A percentile compares a stretch with the other conserved stretches of the same genome.
These are phyloP conservation scores for Nephila pilipes DNA, from an alignment of 1,140 invertebrate genomes.

Conservation along the genomic window DNA sequence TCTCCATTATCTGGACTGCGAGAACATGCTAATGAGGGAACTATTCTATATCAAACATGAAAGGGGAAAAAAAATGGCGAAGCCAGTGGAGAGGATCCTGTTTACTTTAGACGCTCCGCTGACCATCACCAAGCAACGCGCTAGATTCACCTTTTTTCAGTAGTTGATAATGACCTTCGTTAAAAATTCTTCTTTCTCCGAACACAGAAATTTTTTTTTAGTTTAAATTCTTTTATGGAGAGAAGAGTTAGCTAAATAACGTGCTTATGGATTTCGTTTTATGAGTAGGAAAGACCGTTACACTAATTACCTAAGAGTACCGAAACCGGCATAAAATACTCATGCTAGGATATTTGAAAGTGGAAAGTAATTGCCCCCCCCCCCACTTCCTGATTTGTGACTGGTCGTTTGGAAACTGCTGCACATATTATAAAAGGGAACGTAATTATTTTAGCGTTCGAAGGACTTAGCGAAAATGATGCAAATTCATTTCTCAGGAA, in stretches of 20 bases:
- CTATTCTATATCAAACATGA: background rate
- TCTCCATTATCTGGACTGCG: background rate
- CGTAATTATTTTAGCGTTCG: too few relatives aligned
- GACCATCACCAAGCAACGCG: background rate
- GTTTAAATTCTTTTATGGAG: too few relatives aligned
- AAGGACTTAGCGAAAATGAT: too few relatives aligned
- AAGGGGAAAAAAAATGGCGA: background rate
- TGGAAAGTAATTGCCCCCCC: too few relatives aligned
- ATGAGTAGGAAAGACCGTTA: background rate
- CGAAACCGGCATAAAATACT: background rate
- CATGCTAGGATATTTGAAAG: too few relatives aligned
- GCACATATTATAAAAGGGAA: too few relatives aligned
- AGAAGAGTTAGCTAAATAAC: background rate
- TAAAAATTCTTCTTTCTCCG: background rate
- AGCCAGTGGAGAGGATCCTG: background rate
- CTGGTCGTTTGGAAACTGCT: too few relatives aligned
- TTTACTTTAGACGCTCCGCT: background rate
- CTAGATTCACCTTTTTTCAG: background rate
- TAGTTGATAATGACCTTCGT: slow-evolving; percentile 8
- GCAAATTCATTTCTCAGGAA: too few relatives aligned
- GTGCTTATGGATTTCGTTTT: background rate
- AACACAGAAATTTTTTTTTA: background rate
- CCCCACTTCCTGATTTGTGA: too few relatives aligned
- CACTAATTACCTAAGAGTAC: background rate
- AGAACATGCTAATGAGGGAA: slow-evolving; percentile 15